These are phyloP conservation scores for Crotophaga sulcirostris DNA, from an alignment of 2,113 vertebrate genomes.

Conservation along the genomic window DNA sequence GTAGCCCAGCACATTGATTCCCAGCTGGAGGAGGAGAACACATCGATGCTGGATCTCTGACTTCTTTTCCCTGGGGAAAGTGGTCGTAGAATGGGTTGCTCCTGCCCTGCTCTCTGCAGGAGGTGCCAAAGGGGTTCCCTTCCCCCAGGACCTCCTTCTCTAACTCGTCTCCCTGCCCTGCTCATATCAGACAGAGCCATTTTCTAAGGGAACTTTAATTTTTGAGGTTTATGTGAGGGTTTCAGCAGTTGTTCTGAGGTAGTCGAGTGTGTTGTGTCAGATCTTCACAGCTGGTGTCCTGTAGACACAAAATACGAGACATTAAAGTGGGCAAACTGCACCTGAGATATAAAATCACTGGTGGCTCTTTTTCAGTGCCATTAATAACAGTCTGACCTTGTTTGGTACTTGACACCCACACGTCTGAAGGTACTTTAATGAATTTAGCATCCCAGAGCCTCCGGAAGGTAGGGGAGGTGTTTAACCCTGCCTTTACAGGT, in stretches of 20 bases:
- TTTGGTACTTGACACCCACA: slow-evolving; percentile 42
- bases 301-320: neutral
- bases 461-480: slow-evolving; percentile 1
- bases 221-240: neutral
- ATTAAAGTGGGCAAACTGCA: neutral
- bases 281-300: neutral
- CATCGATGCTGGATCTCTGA: neutral
- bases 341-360: neutral
- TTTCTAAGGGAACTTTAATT: neutral
- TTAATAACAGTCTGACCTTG: neutral
- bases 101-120: neutral
- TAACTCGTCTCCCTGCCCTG: neutral
- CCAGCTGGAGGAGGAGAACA: neutral
- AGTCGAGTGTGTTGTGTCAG: neutral
- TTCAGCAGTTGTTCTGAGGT: neutral
- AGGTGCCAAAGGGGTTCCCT: neutral
- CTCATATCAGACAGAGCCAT: neutral
- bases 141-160: neutral
- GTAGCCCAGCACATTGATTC: neutral
- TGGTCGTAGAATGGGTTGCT: neutral
- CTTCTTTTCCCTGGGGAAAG: neutral
- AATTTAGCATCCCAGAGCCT: neutral
- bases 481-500: neutral
- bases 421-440: neutral
- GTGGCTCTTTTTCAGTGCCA: neutral